Conservation (phyloP, 2,797 vertebrate species). For the Microctenopoma lineatum region DNA sequence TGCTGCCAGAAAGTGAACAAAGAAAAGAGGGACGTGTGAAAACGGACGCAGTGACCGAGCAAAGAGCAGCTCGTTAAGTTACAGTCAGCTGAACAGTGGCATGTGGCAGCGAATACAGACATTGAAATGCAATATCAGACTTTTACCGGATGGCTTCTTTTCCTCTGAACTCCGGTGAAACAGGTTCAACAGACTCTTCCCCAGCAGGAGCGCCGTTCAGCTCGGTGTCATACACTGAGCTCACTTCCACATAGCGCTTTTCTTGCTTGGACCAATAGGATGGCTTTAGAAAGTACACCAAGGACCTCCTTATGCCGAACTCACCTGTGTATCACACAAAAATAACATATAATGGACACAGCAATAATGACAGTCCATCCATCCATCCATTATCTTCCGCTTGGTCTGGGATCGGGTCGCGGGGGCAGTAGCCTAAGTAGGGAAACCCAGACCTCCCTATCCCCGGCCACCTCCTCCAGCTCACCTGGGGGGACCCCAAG, state of each 20-base stretch:
- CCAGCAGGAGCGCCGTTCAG: conserved; percentile 80
- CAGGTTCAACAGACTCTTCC: conserved; percentile 87
- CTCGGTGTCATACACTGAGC: conserved; percentile 85
- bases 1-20: conserved; percentile 80
- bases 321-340: conserved; percentile 83
- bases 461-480: too few species aligned
- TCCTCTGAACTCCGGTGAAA: conserved; percentile 92
- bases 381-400: too few species aligned
- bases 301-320: conserved; percentile 88
- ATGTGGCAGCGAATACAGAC: neutral
- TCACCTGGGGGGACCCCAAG: too few species aligned
- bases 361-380: neutral
- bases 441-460: too few species aligned
- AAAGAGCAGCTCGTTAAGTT: conserved; percentile 15
- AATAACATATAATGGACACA: fast-evolving
- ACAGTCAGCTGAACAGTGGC: neutral
- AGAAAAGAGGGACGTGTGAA: conserved; percentile 46
- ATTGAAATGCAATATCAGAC: too few species aligned
- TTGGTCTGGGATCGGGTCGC: too few species aligned
- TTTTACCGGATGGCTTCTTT: conserved; percentile 94
- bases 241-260: conserved; percentile 89
- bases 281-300: conserved; percentile 93
- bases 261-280: conserved; percentile 93
- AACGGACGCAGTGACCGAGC: neutral
- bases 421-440: too few species aligned